Evolutionary conservation across 30 jellyfish, hydroid and myxozoan genomes (phyloP).

Genomic region (Cassiopea andromeda): DNA sequence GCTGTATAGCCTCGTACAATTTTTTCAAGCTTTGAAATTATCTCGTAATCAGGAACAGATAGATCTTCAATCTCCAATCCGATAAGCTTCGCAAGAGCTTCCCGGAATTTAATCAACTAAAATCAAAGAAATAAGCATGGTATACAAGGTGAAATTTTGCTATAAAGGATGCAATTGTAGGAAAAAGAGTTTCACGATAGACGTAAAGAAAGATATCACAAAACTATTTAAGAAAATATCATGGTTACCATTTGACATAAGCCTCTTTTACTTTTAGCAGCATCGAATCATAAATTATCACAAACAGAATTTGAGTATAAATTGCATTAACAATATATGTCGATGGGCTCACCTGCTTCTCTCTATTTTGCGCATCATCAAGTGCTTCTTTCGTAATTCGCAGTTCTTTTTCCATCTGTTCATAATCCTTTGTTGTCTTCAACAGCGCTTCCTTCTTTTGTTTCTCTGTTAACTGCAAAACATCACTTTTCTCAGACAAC

Average conservation of each 20-base stretch:
- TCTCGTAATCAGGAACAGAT: slow-evolving; percentile 81
- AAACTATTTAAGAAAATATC: too few species aligned
- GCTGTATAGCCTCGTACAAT: slow-evolving; percentile 45
- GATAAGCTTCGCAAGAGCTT: slow-evolving; percentile 70
- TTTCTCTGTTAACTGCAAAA: slow-evolving; percentile 37
- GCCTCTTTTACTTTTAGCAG: too few species aligned
- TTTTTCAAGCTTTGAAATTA: slow-evolving; percentile 70
- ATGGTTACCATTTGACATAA: too few species aligned
- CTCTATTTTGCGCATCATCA: slow-evolving; percentile 62
- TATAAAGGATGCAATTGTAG: neutral
- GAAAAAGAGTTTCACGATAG: too few species aligned
- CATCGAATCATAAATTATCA: too few species aligned
- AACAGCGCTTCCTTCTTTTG: slow-evolving; percentile 15
- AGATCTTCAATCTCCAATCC: slow-evolving; percentile 70
- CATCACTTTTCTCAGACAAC: slow-evolving; percentile 57
- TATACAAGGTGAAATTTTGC: neutral
- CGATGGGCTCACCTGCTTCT: slow-evolving; percentile 71
- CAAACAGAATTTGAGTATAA: too few species aligned
- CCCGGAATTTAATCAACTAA: slow-evolving; percentile 72
- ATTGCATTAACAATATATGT: too few species aligned
- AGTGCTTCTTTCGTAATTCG: slow-evolving; percentile 43
- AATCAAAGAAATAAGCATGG: neutral
- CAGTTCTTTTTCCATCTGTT: slow-evolving; percentile 63
- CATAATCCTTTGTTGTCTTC: slow-evolving; percentile 9
- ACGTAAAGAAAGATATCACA: too few species aligned